phyloP scores from a whole-genome alignment of 2,888 invertebrate species.

The Heteromyza rotundicornis region DNA sequence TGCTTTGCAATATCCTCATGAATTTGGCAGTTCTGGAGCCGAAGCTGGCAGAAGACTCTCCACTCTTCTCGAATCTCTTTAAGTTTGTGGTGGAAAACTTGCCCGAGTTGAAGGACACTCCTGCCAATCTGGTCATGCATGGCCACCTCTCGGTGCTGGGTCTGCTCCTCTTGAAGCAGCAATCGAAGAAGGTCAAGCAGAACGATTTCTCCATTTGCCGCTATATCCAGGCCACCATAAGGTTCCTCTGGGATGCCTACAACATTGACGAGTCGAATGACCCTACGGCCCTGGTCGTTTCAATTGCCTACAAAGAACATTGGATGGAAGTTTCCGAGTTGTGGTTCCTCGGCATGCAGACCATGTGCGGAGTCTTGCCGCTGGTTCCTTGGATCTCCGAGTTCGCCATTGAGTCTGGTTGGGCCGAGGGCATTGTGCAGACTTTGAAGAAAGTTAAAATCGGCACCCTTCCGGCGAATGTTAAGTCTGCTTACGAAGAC shows the following conservation, averaged over 20 bases:
- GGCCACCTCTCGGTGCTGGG: conserved; percentile 86
- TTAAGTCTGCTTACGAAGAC: conserved; percentile 90
- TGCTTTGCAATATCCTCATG: conserved; percentile 90
- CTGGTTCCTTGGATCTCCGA: conserved; percentile 88
- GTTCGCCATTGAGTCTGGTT: conserved; percentile 91
- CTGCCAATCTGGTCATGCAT: conserved; percentile 83
- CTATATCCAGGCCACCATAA: conserved; percentile 86
- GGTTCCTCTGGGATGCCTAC: conserved; percentile 93
- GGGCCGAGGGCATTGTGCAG: conserved; percentile 86
- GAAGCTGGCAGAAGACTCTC: conserved; percentile 79
- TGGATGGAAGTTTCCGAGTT: conserved; percentile 91
- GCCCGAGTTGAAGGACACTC: conserved; percentile 81
- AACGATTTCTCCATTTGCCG: conserved; percentile 89
- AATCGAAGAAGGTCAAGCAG: conserved; percentile 81
- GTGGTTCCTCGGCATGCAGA: conserved; percentile 95
- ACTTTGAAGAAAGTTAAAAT: conserved; percentile 83
- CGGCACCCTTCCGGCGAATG: conserved; percentile 80
- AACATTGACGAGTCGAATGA: conserved; percentile 88
- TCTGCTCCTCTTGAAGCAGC: conserved; percentile 81
- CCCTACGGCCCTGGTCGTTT: conserved; percentile 80
- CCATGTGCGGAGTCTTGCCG: conserved; percentile 81
- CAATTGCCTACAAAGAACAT: conserved; percentile 83
- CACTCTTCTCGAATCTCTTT: conserved; percentile 78
- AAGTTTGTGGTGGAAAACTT: conserved; percentile 86
- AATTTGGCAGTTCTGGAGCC: conserved; percentile 89